Percentiles rank a stretch among this genome's conserved stretches.
These are phyloP conservation scores for Paramormyrops hopkinsi DNA, from an alignment of 2,797 vertebrate species.

Conservation along the genomic window DNA sequence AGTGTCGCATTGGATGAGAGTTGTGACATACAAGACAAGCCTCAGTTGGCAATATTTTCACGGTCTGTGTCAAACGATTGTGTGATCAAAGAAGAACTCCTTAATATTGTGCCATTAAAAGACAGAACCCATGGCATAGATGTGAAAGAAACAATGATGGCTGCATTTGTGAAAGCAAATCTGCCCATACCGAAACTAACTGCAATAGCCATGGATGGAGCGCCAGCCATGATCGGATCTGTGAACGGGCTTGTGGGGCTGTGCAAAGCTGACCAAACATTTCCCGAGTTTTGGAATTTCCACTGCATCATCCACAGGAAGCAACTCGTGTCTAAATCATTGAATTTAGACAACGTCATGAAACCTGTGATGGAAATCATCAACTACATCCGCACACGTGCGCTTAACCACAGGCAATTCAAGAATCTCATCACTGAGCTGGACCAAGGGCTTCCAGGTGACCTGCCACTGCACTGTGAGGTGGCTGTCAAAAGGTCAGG, in stretches of 20 bases:
- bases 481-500: no score
- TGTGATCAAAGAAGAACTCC: neutral
- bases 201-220: neutral
- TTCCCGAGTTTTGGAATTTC: slow-evolving; percentile 28
- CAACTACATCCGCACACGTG: slow-evolving; percentile 17
- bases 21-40: neutral
- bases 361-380: slow-evolving; percentile 29
- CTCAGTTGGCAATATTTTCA: neutral
- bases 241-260: slow-evolving; percentile 1
- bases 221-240: slow-evolving; percentile 8
- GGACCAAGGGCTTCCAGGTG: slow-evolving; percentile 20
- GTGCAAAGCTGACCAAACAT: slow-evolving; percentile 21
- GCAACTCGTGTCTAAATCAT: slow-evolving; percentile 24
- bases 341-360: slow-evolving; percentile 25
- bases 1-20: neutral
- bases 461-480: neutral
- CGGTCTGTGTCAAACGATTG: neutral
- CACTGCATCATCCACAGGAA: slow-evolving; percentile 29
- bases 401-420: slow-evolving; percentile 27
- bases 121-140: neutral
- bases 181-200: neutral
- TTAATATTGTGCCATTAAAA: neutral
- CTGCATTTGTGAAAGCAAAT: neutral
- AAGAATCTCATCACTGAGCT: slow-evolving; percentile 22
- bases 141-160: neutral